Evolutionary conservation across 2,113 vertebrate genomes (phyloP).

Genomic region (Acanthisitta chloris): DNA sequence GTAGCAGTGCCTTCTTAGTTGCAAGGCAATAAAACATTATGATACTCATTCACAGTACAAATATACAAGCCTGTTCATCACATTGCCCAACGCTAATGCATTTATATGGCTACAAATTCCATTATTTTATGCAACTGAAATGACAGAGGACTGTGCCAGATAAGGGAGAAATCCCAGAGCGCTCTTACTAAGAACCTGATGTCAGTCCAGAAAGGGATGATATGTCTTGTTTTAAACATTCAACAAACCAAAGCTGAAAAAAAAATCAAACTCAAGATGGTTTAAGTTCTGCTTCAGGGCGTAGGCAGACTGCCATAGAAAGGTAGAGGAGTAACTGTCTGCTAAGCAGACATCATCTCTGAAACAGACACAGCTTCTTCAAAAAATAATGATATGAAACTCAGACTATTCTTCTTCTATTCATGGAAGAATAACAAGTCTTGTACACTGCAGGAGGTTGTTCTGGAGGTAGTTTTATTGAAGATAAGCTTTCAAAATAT

Average conservation of each 20-base stretch:
- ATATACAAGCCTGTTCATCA: slow-evolving; percentile 26
- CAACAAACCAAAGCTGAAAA: background rate
- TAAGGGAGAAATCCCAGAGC: background rate
- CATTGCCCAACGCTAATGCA: background rate
- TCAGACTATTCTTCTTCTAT: background rate
- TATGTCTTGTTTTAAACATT: slow-evolving; percentile 6
- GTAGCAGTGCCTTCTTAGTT: slow-evolving; percentile 44
- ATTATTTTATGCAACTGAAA: slow-evolving; percentile 13
- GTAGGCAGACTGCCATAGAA: background rate
- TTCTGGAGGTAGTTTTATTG: background rate
- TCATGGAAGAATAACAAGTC: background rate
- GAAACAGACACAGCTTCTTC: background rate
- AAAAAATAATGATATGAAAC: background rate
- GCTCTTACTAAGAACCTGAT: slow-evolving; percentile 25
- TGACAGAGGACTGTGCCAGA: background rate
- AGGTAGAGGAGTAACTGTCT: background rate
- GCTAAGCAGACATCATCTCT: background rate
- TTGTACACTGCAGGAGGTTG: background rate
- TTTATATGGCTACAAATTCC: slow-evolving; percentile 49
- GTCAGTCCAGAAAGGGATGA: background rate
- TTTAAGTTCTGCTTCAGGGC: background rate
- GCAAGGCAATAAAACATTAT: slow-evolving; percentile 30
- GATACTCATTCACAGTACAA: slow-evolving; percentile 20
- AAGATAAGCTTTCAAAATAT: slow-evolving; percentile 37
- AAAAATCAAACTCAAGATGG: background rate